These are phyloP conservation scores for Sycophila sp. DNA, from an alignment of 1,140 invertebrate genomes.

Conservation along the genomic window DNA sequence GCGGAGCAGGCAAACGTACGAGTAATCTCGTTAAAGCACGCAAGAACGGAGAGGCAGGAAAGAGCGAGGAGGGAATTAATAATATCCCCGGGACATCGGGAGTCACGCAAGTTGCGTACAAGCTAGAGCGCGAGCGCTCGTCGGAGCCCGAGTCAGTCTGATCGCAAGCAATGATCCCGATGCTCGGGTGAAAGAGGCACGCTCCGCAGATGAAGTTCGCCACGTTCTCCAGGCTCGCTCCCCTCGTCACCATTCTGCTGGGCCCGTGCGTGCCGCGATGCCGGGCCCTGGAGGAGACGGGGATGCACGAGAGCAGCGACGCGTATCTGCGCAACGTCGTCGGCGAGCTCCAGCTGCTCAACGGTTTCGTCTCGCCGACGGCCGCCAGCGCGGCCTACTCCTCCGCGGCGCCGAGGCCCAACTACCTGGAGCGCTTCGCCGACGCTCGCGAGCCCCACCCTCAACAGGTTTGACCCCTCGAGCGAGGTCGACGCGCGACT, in stretches of 20 bases:
- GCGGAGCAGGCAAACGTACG: no score
- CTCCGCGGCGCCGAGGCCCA: not conserved
- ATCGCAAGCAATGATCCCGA: not conserved
- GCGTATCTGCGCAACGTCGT: slow-evolving; percentile 29
- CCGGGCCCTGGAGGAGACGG: not conserved
- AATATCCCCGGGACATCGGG: no score
- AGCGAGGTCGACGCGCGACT: not conserved
- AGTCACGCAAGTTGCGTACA: no score
- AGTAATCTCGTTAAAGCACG: no score
- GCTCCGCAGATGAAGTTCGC: not conserved
- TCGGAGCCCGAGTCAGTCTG: no score
- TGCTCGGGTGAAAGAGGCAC: not conserved
- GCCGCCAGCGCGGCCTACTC: not conserved
- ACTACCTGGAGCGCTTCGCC: no score
- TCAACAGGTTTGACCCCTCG: not conserved
- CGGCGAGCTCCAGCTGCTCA: slow-evolving; percentile 1
- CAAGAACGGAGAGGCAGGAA: no score
- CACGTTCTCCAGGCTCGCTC: no score
- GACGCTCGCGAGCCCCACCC: not conserved
- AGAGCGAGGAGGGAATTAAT: no score
- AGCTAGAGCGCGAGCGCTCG: not conserved
- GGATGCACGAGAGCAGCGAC: slow-evolving; percentile 3
- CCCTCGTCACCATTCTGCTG: no score
- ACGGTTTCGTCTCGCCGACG: not conserved
- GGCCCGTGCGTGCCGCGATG: not conserved